These are phyloP conservation scores for Polyommatus icarus DNA, from an alignment of 2,888 invertebrate species.

Conservation along the genomic window DNA sequence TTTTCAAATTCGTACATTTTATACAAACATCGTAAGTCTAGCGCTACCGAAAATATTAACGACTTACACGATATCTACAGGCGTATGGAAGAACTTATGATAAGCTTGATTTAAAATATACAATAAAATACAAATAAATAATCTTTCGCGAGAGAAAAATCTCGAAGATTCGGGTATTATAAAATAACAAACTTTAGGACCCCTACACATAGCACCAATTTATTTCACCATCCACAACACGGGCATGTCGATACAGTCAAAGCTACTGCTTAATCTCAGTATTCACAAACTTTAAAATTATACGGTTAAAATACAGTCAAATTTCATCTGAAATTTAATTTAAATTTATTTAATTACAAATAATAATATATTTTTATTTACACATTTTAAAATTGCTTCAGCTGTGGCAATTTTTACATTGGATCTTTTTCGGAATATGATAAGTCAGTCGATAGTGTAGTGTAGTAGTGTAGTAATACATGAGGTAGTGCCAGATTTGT, in stretches of 20 bases:
- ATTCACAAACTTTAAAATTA: slow-evolving; percentile 24
- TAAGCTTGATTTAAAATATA: slow-evolving; percentile 66
- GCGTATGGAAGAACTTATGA: slow-evolving; percentile 65
- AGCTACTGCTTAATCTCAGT: slow-evolving; percentile 28
- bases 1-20: slow-evolving; percentile 69
- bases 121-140: slow-evolving; percentile 77
- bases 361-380: not conserved
- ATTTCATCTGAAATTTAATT: not conserved
- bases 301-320: not conserved
- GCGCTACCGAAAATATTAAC: slow-evolving; percentile 52
- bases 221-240: slow-evolving; percentile 21
- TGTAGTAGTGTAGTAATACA: too few relatives aligned
- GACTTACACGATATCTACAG: slow-evolving; percentile 70
- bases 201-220: slow-evolving; percentile 60
- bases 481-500: not conserved
- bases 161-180: slow-evolving; percentile 34
- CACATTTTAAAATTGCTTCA: not conserved
- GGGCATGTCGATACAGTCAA: not conserved
- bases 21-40: slow-evolving; percentile 63
- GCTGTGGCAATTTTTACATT: not conserved
- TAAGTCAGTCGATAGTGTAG: not conserved
- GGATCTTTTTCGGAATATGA: not conserved
- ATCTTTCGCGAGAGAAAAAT: slow-evolving; percentile 68
- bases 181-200: slow-evolving; percentile 43
- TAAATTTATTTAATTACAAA: not conserved